A percentile compares a stretch with the other conserved stretches of the same genome.
Evolutionary conservation across 2,113 vertebrate genomes (phyloP).

Genomic region (Ploceus nigricollis): DNA sequence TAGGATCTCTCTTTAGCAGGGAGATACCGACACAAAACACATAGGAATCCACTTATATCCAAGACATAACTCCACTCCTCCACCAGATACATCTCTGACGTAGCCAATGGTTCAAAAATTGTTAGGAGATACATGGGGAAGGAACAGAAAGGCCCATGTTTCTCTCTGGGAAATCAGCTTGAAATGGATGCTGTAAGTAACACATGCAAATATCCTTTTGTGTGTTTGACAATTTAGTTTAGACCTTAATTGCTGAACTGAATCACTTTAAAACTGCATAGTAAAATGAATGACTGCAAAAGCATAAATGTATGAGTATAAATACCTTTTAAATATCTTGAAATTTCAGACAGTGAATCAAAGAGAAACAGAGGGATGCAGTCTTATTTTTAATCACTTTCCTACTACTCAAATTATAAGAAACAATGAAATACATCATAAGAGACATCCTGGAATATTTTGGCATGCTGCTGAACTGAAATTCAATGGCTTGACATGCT

Average conservation of each 20-base stretch:
- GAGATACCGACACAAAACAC: neutral
- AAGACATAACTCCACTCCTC: neutral
- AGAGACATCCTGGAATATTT: constrained; percentile 25
- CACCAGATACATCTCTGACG: neutral
- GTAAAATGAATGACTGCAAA: constrained; percentile 26
- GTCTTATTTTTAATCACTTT: constrained; percentile 29
- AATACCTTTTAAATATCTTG: constrained; percentile 35
- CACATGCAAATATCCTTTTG: neutral
- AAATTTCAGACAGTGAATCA: constrained; percentile 20
- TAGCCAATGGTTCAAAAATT: neutral
- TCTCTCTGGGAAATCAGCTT: neutral
- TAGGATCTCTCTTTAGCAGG: neutral
- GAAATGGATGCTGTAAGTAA: constrained; percentile 1
- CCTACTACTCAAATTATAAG: neutral
- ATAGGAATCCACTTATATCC: neutral
- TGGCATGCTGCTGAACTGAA: constrained; percentile 26
- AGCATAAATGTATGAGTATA: neutral
- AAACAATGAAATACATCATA: constrained; percentile 28
- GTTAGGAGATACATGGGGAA: neutral
- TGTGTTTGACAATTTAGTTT: constrained; percentile 9
- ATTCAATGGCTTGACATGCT: constrained; percentile 8
- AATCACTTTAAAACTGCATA: constrained; percentile 8
- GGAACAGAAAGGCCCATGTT: neutral
- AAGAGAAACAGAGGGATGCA: constrained; percentile 8
- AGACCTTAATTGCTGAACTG: constrained; percentile 30